Evolutionary conservation across 1,140 invertebrate species (phyloP), one percentile per base, ranked within the genome.

Genomic region (Anoplophora glabripennis): DNA sequence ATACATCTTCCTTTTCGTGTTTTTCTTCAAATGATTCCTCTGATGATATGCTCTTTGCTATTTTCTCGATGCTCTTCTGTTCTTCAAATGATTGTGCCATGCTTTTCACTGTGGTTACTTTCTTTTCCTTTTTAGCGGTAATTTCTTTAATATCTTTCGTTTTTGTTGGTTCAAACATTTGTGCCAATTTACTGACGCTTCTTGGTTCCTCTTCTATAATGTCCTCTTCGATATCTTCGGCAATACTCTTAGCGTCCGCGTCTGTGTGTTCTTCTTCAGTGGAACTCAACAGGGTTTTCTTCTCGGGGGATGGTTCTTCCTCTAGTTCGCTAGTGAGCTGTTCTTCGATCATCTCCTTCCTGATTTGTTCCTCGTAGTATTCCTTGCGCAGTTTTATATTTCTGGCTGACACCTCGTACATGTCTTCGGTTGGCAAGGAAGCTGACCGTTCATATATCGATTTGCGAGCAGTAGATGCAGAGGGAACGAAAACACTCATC

Each of bases 291-390:
- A 73, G 52, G 15, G 67, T 64, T 68, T 73, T 73, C n/a, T 65
- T 73, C 68, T 82, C 80, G 7, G 78, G 79, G 1, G 78, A 78
- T n/a, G 69, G 58, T 66, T 80, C 79, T 70, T 81, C 79, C 66
- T 78, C 77, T 17, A 74, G 59, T 63, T 79, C 77, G 14, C 69
- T 71, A 58, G 75, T 74, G 12, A 80, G 65, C 53, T 80, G 76
- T 57, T 78, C 76, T 53, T 77, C 75, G 8, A 78, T 75, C 69
- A 79, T 75, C 66, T 79, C 78, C 63, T 79, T 77, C 59, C 76
- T 78, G 7, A 78, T 78, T 70, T 79, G 78, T 61, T 75, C 72
- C 68, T 80, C 79, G 64, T 77, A 79, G 54, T 74, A 76, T 56
- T 75, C 71, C 61, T 77, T 80, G 57, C 76, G 75, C 44, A 70